Base-by-base conservation (phyloP, 2,113 vertebrate species). In the Salvelinus fontinalis region DNA sequence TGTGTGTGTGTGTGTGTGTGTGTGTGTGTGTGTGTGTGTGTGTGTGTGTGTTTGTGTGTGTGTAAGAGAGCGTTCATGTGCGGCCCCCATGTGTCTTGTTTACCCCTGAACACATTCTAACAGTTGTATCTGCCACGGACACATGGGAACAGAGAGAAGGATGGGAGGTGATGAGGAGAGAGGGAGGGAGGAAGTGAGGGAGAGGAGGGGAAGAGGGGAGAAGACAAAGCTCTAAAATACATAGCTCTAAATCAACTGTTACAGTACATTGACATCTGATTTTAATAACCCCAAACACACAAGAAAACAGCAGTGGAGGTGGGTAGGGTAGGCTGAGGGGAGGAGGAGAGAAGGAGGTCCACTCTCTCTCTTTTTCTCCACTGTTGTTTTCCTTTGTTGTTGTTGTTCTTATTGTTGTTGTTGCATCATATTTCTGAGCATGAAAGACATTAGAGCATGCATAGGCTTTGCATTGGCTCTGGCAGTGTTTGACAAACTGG, bases 61-160 rank as follows among this genome's bases (percentile, higher is more conserved):
- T 34, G 5, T 7, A 1, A 34, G 31, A 34, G 16, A 20, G 44
- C 49, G 54, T 20, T 84, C 88, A 92, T 87, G 83, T 91, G 91
- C 77, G 64, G 76, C 67, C 83, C 93, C 91, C 84, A 90, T 92
- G 90, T 86, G 59, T 86, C 62, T 71, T 82, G 77, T 83, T 81
- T 29, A 79, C n/a, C 65, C 68, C 78, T 11, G 39, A 44, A 39
- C 83, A 34, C 75, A 82, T 83, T 71, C 73, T 77, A 82, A 84
- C 87, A 87, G 79, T 83, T 75, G 80, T 75, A 75, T 74, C 60
- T 77, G 72, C 64, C 75, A 39, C 71, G 51, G 75, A 73, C 75
- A 82, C 66, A 31, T 29, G 44, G 26, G 54, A 67, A 73, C 69
- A 0, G 49, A 29, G 78, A 62, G 60, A 54, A 71, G 44, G 75